Percentiles rank a stretch among this genome's conserved stretches.
Evolutionary conservation across 2,797 vertebrate species (phyloP).

Genomic region (Pipistrellus pipistrellus): DNA sequence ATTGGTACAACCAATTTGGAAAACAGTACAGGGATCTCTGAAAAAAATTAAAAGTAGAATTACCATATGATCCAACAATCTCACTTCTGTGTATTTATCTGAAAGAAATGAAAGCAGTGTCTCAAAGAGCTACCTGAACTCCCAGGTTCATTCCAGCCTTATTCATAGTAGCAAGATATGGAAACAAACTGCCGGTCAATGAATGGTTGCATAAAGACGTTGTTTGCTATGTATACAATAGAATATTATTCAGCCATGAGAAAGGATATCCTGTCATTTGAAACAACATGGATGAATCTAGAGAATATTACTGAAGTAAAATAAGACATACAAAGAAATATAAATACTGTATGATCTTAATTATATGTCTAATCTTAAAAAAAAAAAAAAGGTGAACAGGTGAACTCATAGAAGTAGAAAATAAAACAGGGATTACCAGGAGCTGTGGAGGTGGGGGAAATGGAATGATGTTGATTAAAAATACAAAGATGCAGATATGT

Average conservation of each 20-base stretch:
- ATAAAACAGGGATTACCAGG: neutral
- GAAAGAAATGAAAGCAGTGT: slow-evolving; percentile 13
- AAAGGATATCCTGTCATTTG: neutral
- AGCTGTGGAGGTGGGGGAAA: neutral
- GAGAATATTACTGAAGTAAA: neutral
- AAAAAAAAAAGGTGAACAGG: neutral
- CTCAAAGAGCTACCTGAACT: neutral
- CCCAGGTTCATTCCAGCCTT: neutral
- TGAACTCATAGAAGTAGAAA: neutral
- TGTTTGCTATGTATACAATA: neutral
- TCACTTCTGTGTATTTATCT: neutral
- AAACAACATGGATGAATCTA: neutral
- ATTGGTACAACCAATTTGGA: neutral
- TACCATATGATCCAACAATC: neutral
- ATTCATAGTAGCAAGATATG: neutral
- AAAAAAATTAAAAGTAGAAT: neutral
- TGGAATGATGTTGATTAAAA: neutral
- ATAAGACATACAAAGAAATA: neutral
- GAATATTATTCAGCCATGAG: neutral
- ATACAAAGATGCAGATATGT: neutral
- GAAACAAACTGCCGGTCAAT: neutral
- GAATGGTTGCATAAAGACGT: too few relatives aligned
- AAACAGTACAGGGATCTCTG: neutral
- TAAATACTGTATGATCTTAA: neutral
- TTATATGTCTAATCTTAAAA: neutral